Percentiles rank a stretch among this genome's conserved stretches.
phyloP scores from a whole-genome alignment of 2,797 vertebrate species.

The Allobates femoralis region DNA sequence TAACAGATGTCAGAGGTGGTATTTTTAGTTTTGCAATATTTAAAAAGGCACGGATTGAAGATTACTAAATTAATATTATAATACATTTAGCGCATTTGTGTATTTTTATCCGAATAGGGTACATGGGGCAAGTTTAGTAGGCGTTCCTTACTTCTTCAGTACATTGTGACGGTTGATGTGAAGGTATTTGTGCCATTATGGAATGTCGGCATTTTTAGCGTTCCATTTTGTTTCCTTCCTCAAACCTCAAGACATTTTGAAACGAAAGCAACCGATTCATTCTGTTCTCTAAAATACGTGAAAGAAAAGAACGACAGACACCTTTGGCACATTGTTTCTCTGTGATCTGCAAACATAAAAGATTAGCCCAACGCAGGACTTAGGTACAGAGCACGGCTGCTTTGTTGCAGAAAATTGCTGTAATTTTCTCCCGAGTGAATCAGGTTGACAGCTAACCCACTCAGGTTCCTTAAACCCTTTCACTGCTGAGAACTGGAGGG shows the following conservation, averaged over 20 bases:
- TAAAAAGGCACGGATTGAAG: not conserved
- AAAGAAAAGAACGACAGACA: slow-evolving; percentile 34
- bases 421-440: slow-evolving; percentile 47
- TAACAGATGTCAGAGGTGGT: too few species aligned
- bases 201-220: not conserved
- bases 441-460: slow-evolving; percentile 47
- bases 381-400: slow-evolving; percentile 36
- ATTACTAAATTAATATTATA: not conserved
- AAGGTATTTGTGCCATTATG: slow-evolving; percentile 19
- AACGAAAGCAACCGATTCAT: slow-evolving; percentile 40
- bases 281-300: slow-evolving; percentile 33
- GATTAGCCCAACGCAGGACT: slow-evolving; percentile 48
- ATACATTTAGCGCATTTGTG: not conserved
- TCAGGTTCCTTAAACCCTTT: slow-evolving; percentile 43
- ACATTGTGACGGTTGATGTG: slow-evolving; percentile 4
- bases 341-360: slow-evolving; percentile 50
- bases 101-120: too few species aligned
- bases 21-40: not conserved
- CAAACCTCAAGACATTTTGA: slow-evolving; percentile 34
- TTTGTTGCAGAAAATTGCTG: slow-evolving; percentile 55
- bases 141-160: not conserved
- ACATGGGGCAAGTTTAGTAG: too few species aligned
- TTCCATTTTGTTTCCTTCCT: not conserved
- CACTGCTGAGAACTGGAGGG: slow-evolving; percentile 2
- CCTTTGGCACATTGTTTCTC: slow-evolving; percentile 37